phyloP scores from a whole-genome alignment of 2,888 invertebrate genomes.

The Sicus ferrugineus region DNA sequence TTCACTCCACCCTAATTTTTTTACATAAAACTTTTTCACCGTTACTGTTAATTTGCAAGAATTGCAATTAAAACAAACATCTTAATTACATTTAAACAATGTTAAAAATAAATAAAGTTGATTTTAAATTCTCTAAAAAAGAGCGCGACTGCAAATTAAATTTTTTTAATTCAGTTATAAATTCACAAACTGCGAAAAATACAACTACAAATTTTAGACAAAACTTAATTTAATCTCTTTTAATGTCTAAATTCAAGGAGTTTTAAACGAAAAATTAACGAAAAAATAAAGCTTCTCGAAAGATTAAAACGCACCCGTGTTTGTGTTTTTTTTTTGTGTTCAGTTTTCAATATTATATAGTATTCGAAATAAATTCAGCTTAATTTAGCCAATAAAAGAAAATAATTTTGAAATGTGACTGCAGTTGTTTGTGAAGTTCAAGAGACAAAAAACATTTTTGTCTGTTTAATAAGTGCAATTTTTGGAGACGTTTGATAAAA shows the following conservation, averaged over 20 bases:
- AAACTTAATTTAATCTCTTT: no score
- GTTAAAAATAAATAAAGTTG: not conserved
- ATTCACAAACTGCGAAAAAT: no score
- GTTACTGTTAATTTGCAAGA: constrained; percentile 1
- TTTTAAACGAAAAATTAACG: not conserved
- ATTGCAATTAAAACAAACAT: not conserved
- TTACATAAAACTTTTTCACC: no score
- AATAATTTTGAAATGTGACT: constrained; percentile 26
- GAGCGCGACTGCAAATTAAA: not conserved
- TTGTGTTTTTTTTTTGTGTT: not conserved
- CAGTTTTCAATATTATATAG: not conserved
- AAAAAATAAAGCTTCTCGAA: not conserved
- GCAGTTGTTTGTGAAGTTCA: constrained; percentile 5
- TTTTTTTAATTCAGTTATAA: not conserved
- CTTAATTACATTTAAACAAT: no score
- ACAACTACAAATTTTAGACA: not conserved
- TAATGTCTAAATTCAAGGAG: not conserved
- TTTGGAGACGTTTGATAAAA: not conserved
- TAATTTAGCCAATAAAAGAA: not conserved
- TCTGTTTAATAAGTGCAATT: not conserved
- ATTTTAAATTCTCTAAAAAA: not conserved
- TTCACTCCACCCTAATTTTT: not conserved
- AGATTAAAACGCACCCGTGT: not conserved
- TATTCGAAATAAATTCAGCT: not conserved
- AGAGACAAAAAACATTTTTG: not conserved